Conservation (phyloP, 1,140 invertebrate species). For the Diorhabda carinulata region DNA sequence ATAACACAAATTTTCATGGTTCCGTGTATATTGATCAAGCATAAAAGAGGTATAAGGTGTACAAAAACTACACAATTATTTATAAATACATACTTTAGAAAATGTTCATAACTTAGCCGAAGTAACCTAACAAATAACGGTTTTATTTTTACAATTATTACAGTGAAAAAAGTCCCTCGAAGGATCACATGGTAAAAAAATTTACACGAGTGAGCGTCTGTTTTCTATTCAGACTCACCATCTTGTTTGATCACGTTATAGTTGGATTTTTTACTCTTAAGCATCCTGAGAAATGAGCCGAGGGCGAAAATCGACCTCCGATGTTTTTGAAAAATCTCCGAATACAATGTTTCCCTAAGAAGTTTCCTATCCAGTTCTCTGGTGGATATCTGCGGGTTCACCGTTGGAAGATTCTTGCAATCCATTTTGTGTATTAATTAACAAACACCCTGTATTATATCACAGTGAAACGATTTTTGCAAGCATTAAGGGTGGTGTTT, state of each 20-base stretch:
- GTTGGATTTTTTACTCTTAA: conserved; percentile 73
- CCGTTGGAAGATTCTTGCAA: conserved; percentile 29
- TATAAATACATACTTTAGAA: background rate
- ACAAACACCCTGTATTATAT: conserved; percentile 23
- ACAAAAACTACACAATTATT: conserved; percentile 1
- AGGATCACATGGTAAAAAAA: background rate
- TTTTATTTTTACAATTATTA: background rate
- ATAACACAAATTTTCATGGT: background rate
- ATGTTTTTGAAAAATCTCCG: conserved; percentile 76
- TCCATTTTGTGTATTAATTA: conserved; percentile 27
- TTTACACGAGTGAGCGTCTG: background rate
- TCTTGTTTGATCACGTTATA: conserved; percentile 70
- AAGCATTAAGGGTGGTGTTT: conserved; percentile 18
- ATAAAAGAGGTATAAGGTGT: conserved; percentile 1
- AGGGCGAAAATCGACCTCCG: conserved; percentile 73
- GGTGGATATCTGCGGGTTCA: conserved; percentile 30
- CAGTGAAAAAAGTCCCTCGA: background rate
- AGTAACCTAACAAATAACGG: background rate
- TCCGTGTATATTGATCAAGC: background rate
- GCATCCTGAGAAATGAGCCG: conserved; percentile 74
- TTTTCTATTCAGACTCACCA: conserved; percentile 46
- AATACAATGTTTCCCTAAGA: conserved; percentile 70
- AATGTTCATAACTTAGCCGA: background rate
- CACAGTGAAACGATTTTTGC: conserved; percentile 20
- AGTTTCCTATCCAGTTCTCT: conserved; percentile 60